Evolutionary conservation across 1,140 invertebrate genomes (phyloP), one percentile per base, ranked within the genome.

Genomic region (Drosophila jambulina): DNA sequence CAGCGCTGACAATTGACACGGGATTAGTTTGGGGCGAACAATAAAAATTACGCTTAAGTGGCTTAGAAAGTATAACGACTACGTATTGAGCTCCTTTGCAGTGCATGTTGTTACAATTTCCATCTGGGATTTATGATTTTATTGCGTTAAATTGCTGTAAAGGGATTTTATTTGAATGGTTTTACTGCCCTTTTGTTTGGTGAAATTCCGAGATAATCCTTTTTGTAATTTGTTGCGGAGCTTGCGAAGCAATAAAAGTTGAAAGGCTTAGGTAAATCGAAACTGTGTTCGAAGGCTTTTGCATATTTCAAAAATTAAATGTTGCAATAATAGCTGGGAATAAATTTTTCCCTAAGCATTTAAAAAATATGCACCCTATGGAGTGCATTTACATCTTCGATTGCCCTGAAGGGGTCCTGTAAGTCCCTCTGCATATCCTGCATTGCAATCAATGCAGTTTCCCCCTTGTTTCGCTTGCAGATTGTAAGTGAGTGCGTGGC

Each of bases 401-500:
- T 61, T 67, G 65, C 65, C 61, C 40, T 42, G 4, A 29, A 48
- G 36, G 23, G 62, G 27, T 67, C 62, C 38, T 69, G 34, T 19
- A 59, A 42, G 54, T 56, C 58, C 68, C 17, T 56, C 59, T 43
- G 46, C 46, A n/a, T 58, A 21, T 56, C 49, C 57, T 45, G 40
- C 48, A 19, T 13, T 21, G 65, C 46, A 71, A 43, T 34, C 67
- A 42, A 72, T 71, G 69, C 53, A 71, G 43, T 72, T 60, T 21
- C 27, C 67, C 53, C 69, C 17, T 25, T 25, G 4, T 40, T 71
- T 70, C 40, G 57, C 56, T 53, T 71, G 67, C 77, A 68, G 69
- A 72, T 87, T 69, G 70, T 58, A 70, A 78, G 72, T 78, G 34
- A 62, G 57, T 79, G 57, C 70, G 59, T 87, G 72, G 80, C 80